Base-by-base conservation (phyloP, 2,113 vertebrate species). In the Okapia johnstoni region DNA sequence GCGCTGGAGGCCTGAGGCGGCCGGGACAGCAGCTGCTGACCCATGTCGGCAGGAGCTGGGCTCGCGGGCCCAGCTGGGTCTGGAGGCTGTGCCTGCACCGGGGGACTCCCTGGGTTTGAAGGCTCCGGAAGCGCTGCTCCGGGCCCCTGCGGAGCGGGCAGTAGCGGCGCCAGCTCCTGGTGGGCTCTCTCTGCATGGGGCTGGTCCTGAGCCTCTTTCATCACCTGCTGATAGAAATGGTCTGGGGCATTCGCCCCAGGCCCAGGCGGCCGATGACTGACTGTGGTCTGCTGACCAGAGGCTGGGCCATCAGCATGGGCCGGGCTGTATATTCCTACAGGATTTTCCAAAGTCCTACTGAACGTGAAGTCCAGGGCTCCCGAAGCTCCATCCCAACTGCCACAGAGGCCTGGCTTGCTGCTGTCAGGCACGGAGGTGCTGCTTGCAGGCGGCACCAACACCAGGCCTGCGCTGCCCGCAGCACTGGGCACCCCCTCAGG, bases 191-290 rank as follows among this genome's bases (percentile, higher is more conserved):
- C 99, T 5, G 94, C 83, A 33, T 96, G 98, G 79, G 77, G 86
- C 81, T 98, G 98, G 60, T 98, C 99, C 97, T 99, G 99, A 1
- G 98, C 98, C 88, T 99, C 99, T 99, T 99, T 99, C 92, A 99
- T 99, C 96, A 99, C 99, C 99, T 99, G 99, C 97, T 99, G 99
- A 97, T 99, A 99, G 98, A 99, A 99, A 98, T 92, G 99, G 94
- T 98, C 98, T 21, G 98, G 97, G 98, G 99, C 99, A 98, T 91
- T 99, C 36, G 90, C 95, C 77, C 98, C 98, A 0, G 97, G 43
- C 33, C 80, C 98, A 2, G 81, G 36, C 3, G 91, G 98, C 63
- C 30, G 95, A 40, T 70, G 97, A 57, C 46, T 28, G 97, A 66
- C 55, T 30, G 8, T 2, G 40, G 92, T 92, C 61, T 97, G 99